These are phyloP conservation scores for Felis catus DNA, from an alignment of 2,113 vertebrate species.

Conservation along the genomic window F.catus_Fca126_mat1.0 CM031415.1:55610501-55611000, in stretches of 20 bases:
- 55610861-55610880: background rate
- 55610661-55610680: slow-evolving; percentile 20
- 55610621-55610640: background rate
- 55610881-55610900: background rate
- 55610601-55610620: background rate
- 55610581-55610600: slow-evolving; percentile 1
- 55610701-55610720: background rate
- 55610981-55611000: background rate
- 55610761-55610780: slow-evolving; percentile 2
- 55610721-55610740: slow-evolving; percentile 12
- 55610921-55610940: background rate
- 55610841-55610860: background rate
- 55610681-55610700: slow-evolving; percentile 18
- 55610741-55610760: slow-evolving; percentile 67
- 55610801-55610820: background rate
- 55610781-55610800: slow-evolving; percentile 59
- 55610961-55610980: slow-evolving; percentile 30
- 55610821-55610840: background rate
- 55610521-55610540: no score
- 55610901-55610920: slow-evolving; percentile 14
- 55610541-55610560: background rate
- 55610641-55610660: slow-evolving; percentile 26
- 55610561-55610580: background rate
- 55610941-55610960: slow-evolving; percentile 49
- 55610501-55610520: no score